Percentiles rank a stretch among this genome's conserved stretches.
Conservation (phyloP, 2,888 invertebrate genomes). For the Sympetrum striolatum region DNA sequence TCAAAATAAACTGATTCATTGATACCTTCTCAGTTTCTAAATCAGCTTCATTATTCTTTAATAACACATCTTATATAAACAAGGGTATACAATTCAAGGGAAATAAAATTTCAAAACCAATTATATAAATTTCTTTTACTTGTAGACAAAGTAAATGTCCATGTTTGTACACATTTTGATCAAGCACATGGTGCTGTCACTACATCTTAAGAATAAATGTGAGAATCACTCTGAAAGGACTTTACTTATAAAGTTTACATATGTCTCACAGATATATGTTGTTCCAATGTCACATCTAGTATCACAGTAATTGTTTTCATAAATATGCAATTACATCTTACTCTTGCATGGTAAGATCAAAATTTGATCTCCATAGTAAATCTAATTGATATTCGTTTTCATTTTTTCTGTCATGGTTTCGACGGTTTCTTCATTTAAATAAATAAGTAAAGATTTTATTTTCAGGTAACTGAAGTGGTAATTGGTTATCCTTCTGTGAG, state of each 20-base stretch:
- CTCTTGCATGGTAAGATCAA: neutral
- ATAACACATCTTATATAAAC: no score
- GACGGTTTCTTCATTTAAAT: neutral
- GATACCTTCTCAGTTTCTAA: no score
- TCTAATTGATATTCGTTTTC: neutral
- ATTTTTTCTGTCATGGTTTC: neutral
- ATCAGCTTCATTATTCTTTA: no score
- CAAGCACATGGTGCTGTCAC: no score
- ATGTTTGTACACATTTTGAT: no score
- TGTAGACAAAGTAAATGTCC: no score
- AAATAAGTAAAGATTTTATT: neutral
- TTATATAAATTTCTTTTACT: no score
- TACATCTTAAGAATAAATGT: no score
- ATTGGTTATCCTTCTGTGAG: neutral
- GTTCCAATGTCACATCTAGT: neutral
- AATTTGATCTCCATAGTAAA: neutral
- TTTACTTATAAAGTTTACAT: neutral
- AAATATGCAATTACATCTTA: neutral
- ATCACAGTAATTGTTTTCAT: neutral
- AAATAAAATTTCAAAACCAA: no score
- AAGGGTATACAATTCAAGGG: no score
- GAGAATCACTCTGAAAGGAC: no score
- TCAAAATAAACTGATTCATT: no score
- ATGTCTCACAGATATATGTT: neutral
- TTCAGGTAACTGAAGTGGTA: slow-evolving; percentile 11